phyloP scores from a whole-genome alignment of 2,888 invertebrate species.

The Hydriomena furcata region DNA sequence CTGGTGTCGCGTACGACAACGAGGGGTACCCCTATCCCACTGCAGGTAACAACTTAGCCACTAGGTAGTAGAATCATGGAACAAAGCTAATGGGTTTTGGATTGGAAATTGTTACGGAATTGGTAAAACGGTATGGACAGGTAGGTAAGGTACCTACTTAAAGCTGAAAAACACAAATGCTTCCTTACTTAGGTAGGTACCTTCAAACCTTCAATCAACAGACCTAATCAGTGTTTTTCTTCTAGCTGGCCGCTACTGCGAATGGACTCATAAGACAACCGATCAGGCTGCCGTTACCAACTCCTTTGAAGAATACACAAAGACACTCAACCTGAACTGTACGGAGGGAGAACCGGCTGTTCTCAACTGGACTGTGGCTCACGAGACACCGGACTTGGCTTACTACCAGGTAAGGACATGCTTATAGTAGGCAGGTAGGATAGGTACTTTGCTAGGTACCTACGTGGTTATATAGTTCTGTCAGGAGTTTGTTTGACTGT shows the following conservation, averaged over 20 bases:
- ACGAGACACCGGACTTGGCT: constrained; percentile 91
- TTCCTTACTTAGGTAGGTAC: not conserved
- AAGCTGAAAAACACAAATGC: too few relatives aligned
- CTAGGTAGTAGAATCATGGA: too few relatives aligned
- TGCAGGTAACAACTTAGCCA: constrained; percentile 77
- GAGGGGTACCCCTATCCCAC: constrained; percentile 92
- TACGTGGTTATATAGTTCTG: too few relatives aligned
- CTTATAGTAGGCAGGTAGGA: too few relatives aligned
- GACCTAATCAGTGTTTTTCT: too few relatives aligned
- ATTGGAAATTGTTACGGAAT: too few relatives aligned
- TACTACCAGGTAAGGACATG: constrained; percentile 91
- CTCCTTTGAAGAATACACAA: constrained; percentile 90
- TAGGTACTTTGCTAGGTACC: too few relatives aligned
- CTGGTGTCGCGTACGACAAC: constrained; percentile 90
- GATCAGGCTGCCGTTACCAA: constrained; percentile 89
- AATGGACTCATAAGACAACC: constrained; percentile 91
- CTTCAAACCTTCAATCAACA: too few relatives aligned
- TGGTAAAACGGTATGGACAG: too few relatives aligned
- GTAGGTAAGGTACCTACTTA: too few relatives aligned
- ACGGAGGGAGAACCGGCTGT: constrained; percentile 89
- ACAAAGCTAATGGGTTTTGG: too few relatives aligned
- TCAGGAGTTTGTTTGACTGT: too few relatives aligned
- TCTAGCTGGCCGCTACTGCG: constrained; percentile 92
- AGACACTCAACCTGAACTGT: constrained; percentile 90
- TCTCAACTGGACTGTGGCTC: constrained; percentile 93